Evolutionary conservation across 2,888 invertebrate species (phyloP), one percentile per base, ranked within the genome.

Genomic region (Melolontha melolontha): DNA sequence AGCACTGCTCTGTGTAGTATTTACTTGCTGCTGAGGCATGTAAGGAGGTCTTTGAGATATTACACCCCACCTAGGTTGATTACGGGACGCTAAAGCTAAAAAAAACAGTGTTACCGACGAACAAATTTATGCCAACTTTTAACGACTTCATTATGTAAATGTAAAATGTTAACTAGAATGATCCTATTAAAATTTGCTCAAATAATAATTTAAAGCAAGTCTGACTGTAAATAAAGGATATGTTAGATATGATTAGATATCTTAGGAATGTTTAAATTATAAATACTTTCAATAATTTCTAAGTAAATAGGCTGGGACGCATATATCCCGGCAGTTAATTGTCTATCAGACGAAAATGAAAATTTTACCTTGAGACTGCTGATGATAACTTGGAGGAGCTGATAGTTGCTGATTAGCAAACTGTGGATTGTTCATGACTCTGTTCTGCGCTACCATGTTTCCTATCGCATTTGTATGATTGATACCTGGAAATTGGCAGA

Each of bases 21-120:
- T 81, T 11, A 70, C 75, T 44, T 82, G 75, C 79, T 81, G 59
- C 63, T 74, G 71, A 0, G 84, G 81, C 72, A 77, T 74, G 17
- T 70, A 72, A 5, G 76, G 76, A 40, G 85, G 86, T 72, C 86
- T 86, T 0, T 87, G 88, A 0, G 90, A 90, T 69, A 89, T 87
- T 74, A 89, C 88, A 0, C 89, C 83, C 76, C 90, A 89, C 8
- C 91, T 87, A 68, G 89, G 86, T 7, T 89, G 89, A 76, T 34
- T 62, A 6, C 88, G 77, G 82, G 84, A 82, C 16, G 68, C 68
- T 59, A 71, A 68, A 22, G 68, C 69, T 64, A 55, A 64, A 44
- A 49, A 34, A 11, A n/a, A 51, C 22, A 22, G 2, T 22, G 22
- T 4, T 22, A 22, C 22, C 4, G 4, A 22, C 1, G 39, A 22